Base-by-base conservation (phyloP, 1,140 invertebrate genomes). In the Apis cerana region DNA sequence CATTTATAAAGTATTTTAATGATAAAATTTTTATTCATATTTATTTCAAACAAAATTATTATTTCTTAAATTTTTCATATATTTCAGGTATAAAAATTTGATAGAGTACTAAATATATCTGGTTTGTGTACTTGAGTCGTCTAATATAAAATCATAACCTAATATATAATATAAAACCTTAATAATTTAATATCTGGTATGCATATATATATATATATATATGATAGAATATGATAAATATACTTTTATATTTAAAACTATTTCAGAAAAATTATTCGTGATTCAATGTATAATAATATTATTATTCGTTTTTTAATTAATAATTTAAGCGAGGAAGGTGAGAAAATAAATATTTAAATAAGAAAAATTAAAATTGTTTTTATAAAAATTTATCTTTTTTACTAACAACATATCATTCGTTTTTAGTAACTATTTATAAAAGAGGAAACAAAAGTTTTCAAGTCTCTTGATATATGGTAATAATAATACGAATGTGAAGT, bases 101-200 rank as follows among this genome's bases (percentile, higher is more conserved):
- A 17, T 23, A 19, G 13, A 15, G 19, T 19, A 21, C 19, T 50
- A n/a, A n/a, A 61, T 2, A 15, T 52, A 11, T 78, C 9, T 2
- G 50, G 1, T 9, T 23, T n/a, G 12, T 27, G 7, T 56, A 23
- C 1, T 50, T 27, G 10, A 8, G 17, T 19, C 17, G 50, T 54
- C 65, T 43, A 5, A 15, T 78, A 67, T 11, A 21, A 21, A 33
- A 12, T 23, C 10, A 43, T 43, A 43, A 43, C 33, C 33, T 43
- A 33, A 33, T 33, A 43, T 43, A 43, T 43, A 43, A 43, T 7
- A 43, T 43, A 7, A 7, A 43, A 43, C 4, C 33, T 43, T 43
- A 43, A 33, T 78, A 59, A 69, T 58, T 19, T 33, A 23, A 78
- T 65, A 78, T 78, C 76, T 78, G 65, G 13, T 50, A 33, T 19